phyloP scores from a whole-genome alignment of 2,797 vertebrate species.

The Hephaestus fuliginosus region DNA sequence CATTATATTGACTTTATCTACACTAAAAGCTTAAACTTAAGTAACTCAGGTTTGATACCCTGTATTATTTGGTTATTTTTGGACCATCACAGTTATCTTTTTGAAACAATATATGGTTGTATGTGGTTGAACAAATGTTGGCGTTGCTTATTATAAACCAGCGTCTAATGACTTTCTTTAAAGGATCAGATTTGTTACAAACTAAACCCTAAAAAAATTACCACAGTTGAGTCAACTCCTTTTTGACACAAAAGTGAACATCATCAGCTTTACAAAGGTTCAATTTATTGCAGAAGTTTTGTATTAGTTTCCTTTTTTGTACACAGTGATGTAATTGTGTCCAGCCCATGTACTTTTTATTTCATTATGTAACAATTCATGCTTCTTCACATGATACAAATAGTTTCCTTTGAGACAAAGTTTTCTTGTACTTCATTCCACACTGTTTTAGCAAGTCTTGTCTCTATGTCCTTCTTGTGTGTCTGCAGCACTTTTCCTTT shows the following conservation, averaged over 20 bases:
- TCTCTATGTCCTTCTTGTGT: neutral
- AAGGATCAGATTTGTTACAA: neutral
- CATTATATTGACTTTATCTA: too few species aligned
- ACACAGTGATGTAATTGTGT: conserved; percentile 9
- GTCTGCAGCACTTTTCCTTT: neutral
- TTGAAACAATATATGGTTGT: neutral
- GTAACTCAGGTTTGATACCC: neutral
- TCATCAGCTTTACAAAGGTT: conserved; percentile 46
- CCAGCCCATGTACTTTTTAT: neutral
- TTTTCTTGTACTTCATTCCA: neutral
- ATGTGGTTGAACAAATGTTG: neutral
- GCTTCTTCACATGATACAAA: conserved; percentile 1
- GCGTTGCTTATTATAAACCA: neutral
- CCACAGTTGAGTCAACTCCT: neutral
- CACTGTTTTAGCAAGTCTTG: neutral
- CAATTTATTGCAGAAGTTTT: conserved; percentile 62
- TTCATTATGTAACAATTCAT: conserved; percentile 21
- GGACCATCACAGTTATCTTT: neutral
- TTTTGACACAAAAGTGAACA: conserved; percentile 11
- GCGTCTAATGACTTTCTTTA: neutral
- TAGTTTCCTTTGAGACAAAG: neutral
- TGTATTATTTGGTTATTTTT: too few species aligned
- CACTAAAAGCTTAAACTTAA: neutral
- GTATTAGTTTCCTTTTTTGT: conserved; percentile 20
- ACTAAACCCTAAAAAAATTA: neutral